Percentiles rank a stretch among this genome's conserved stretches.
These are phyloP conservation scores for Anguilla japonica DNA, from an alignment of 2,113 vertebrate genomes.

Conservation along the genomic window DNA sequence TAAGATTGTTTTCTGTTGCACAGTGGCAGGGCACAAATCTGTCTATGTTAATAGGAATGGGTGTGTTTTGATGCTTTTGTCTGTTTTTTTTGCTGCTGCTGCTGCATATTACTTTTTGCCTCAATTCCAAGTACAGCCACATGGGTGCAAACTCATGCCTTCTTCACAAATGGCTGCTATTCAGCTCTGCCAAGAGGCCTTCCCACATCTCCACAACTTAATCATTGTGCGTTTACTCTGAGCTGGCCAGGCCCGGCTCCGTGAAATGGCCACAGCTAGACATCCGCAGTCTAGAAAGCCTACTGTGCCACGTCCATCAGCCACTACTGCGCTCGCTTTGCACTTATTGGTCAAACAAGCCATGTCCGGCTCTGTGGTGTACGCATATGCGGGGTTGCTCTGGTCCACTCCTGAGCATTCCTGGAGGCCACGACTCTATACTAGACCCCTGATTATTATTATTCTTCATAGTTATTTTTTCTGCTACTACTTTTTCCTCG, in stretches of 20 bases:
- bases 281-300: not conserved
- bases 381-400: too few species aligned
- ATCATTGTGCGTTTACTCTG: too few species aligned
- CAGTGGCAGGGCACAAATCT: not conserved
- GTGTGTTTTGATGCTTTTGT: constrained; percentile 26
- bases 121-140: constrained; percentile 22
- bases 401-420: too few species aligned
- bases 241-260: not conserved
- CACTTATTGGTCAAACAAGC: too few species aligned
- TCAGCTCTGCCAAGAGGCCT: not conserved
- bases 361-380: too few species aligned
- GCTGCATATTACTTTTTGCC: not conserved
- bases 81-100: not conserved
- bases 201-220: not conserved
- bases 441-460: too few species aligned
- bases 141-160: not conserved
- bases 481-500: too few species aligned
- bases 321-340: too few species aligned
- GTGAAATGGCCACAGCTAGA: not conserved
- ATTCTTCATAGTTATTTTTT: too few species aligned
- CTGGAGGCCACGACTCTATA: too few species aligned
- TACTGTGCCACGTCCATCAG: not conserved
- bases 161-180: constrained; percentile 22
- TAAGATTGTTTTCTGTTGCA: constrained; percentile 46
- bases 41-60: not conserved